Evolutionary conservation across 2,888 invertebrate genomes (phyloP), one percentile per base, ranked within the genome.

Genomic region (Allophyes oxyacanthae): DNA sequence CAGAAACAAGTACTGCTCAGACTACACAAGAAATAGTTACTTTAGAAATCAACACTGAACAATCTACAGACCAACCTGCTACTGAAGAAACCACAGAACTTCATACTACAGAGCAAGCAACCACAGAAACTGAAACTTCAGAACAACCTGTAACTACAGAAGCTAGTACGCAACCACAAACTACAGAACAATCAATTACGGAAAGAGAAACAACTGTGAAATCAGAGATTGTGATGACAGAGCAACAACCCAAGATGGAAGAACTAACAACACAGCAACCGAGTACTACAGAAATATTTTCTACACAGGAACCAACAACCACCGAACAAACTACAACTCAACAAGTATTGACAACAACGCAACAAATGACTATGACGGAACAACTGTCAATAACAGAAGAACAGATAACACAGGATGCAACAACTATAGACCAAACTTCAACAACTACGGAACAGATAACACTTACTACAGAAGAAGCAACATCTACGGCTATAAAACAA

Each of bases 91-190:
- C n/a, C 30, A 30, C 14, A 10, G 13, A 41, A 36, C 1, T 25
- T 34, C 10, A 11, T 25, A 48, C 41, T 11, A 33, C 25, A 2
- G 30, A 41, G 8, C 26, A 3, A 10, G 0, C 4, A 6, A 34
- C 32, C 9, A 36, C 25, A 8, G 13, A 25, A 36, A 5, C 37
- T 7, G 5, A 6, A 15, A 10, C 13, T 9, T 36, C 36, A 7
- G 26, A 30, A 26, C 4, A 33, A 40, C 14, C 33, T 6, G 14
- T 11, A 44, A 44, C 44, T 11, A 1, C 49, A n/a, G 26, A 41
- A 50, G 34, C 25, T 5, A 26, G n/a, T n/a, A 7, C 1, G 11
- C 6, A 26, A 41, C 10, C n/a, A 25, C 13, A n/a, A 10, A 25
- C 11, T 7, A 11, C 7, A 1, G 26, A n/a, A 26, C 9, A 28